These are phyloP conservation scores for Zophobas morio DNA, from an alignment of 1,140 invertebrate genomes.

Conservation along the genomic window DNA sequence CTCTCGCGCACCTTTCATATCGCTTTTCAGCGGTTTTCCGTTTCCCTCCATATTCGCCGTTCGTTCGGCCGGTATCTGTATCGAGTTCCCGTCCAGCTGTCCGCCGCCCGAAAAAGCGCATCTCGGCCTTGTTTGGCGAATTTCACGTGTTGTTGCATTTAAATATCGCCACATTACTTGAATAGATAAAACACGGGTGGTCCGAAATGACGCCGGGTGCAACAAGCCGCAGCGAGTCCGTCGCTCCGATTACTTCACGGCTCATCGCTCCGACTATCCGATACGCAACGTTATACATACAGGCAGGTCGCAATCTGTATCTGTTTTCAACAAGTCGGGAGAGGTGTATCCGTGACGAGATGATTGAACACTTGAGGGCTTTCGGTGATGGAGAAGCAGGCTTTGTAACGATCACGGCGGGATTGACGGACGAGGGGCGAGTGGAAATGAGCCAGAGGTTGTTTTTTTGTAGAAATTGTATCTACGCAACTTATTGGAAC, in stretches of 20 bases:
- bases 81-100: constrained; percentile 19
- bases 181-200: constrained; percentile 51
- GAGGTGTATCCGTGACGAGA: constrained; percentile 18
- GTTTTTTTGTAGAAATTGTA: too few species aligned
- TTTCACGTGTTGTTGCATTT: constrained; percentile 50
- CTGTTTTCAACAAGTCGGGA: constrained; percentile 20
- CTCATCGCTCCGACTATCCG: constrained; percentile 46
- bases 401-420: too few species aligned
- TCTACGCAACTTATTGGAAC: too few species aligned
- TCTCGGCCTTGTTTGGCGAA: constrained; percentile 28
- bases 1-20: constrained; percentile 44
- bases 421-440: too few species aligned
- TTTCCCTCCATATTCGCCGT: constrained; percentile 44
- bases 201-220: constrained; percentile 51
- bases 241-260: constrained; percentile 49
- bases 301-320: constrained; percentile 16
- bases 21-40: constrained; percentile 54
- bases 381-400: neutral
- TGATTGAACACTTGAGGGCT: constrained; percentile 32
- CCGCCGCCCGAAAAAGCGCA: constrained; percentile 11
- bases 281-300: constrained; percentile 54
- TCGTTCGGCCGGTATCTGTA: neutral
- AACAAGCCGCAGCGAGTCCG: constrained; percentile 51
- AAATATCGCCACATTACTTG: constrained; percentile 43
- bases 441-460: too few species aligned